Conservation (phyloP, 2,888 invertebrate genomes). For the Euzetes globulus region DNA sequence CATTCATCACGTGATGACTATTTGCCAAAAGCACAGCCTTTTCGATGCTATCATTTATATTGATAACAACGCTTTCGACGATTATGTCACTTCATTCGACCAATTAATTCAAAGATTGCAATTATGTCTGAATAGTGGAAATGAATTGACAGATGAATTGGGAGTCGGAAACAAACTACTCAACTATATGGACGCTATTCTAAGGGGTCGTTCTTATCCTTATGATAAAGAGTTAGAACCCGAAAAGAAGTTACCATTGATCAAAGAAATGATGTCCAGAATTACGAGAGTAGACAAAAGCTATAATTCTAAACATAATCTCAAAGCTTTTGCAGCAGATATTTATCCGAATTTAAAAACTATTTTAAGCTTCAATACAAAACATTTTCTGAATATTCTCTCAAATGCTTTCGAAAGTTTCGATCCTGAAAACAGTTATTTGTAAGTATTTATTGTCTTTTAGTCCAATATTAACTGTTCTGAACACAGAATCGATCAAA, state of each 20-base stretch:
- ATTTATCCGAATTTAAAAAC: constrained; percentile 47
- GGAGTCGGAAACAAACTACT: constrained; percentile 68
- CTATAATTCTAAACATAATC: constrained; percentile 33
- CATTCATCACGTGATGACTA: constrained; percentile 61
- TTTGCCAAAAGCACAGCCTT: constrained; percentile 57
- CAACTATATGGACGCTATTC: constrained; percentile 73
- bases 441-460: constrained; percentile 45
- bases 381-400: constrained; percentile 75
- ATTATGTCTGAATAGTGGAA: constrained; percentile 42
- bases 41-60: constrained; percentile 67
- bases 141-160: constrained; percentile 44
- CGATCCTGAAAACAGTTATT: constrained; percentile 61
- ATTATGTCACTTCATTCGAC: constrained; percentile 65
- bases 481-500: constrained; percentile 47
- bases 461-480: neutral
- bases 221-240: constrained; percentile 59
- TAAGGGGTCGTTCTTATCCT: constrained; percentile 77
- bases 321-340: constrained; percentile 48
- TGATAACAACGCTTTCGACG: constrained; percentile 65
- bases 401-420: constrained; percentile 74
- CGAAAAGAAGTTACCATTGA: constrained; percentile 58
- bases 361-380: constrained; percentile 69
- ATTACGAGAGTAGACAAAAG: constrained; percentile 54
- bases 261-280: constrained; percentile 64
- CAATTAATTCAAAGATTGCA: constrained; percentile 44